Evolutionary conservation across 1,140 invertebrate genomes (phyloP), one percentile per base, ranked within the genome.

Genomic region (Anastrepha obliqua): DNA sequence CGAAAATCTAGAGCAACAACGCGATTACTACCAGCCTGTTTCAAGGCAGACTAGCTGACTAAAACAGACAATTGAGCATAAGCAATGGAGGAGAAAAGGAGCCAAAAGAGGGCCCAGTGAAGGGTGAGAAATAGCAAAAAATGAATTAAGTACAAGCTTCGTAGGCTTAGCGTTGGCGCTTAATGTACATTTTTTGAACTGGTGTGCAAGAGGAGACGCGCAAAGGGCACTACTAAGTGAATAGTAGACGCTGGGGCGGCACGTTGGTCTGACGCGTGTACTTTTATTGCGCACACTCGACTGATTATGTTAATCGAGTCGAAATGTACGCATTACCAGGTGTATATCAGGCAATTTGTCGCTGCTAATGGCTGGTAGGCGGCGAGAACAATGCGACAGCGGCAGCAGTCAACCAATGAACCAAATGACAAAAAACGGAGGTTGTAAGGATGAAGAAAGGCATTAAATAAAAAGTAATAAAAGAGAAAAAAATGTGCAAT

Each of bases 271-370:
- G n/a, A 47, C 47, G 29, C n/a, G 51, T 2, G 51, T 20, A 81
- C 13, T 81, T 81, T 81, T 81, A 58, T 81, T 29, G 74, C 74
- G 17, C 44, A 81, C 74, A 55, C 74, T 81, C 74, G 51, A 81
- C 74, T 81, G 74, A 81, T 81, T 81, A 81, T 81, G 74, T 81
- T 81, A 81, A 81, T 55, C 74, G 51, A 47, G 74, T 81, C 47
- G 74, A 51, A 55, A 81, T 81, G 44, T 81, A 81, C 17, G 74
- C 74, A 81, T 47, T 81, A 81, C 74, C 74, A 55, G 74, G 74
- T 29, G 47, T 29, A 81, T 81, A 47, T 55, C 47, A 81, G 55
- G 74, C 74, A 81, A 81, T 81, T 81, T 81, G 74, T 55, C 74
- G 74, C 7, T 11, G 51, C 20, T 81, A 81, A 81, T 81, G 47